Percentiles rank a stretch among this genome's conserved stretches.
Conservation (phyloP, 1,140 invertebrate genomes). For the Alviniconcha marisindica region DNA sequence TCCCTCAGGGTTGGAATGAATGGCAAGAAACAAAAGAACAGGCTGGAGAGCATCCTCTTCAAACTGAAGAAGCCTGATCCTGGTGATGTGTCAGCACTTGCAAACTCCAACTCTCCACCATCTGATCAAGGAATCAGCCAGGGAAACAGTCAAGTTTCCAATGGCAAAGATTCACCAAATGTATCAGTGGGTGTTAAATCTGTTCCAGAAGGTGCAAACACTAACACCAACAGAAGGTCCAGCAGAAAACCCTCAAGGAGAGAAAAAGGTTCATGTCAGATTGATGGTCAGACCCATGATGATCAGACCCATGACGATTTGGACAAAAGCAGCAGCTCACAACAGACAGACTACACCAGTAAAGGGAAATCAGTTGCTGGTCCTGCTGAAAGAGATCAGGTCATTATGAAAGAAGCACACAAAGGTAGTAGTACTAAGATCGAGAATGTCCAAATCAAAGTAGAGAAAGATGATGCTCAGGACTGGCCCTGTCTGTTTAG, state of each 20-base stretch:
- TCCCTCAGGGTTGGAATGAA: neutral
- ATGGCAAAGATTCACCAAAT: no score
- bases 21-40: conserved; percentile 17
- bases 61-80: conserved; percentile 15
- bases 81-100: neutral
- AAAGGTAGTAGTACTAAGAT: no score
- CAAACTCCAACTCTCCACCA: no score
- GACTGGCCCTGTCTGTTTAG: conserved; percentile 1
- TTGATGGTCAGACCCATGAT: no score
- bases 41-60: conserved; percentile 35
- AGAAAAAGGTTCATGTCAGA: neutral
- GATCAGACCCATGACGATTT: no score
- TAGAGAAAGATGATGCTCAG: neutral
- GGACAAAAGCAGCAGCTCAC: no score
- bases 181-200: neutral
- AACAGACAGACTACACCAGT: neutral
- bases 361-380: neutral
- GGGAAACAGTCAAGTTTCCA: neutral
- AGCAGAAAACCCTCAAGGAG: neutral
- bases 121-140: neutral
- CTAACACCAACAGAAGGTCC: neutral
- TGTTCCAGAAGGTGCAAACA: neutral
- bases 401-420: no score
- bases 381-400: no score
- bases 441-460: neutral